phyloP scores from a whole-genome alignment of 2,113 vertebrate genomes.

The Sander lucioperca region DNA sequence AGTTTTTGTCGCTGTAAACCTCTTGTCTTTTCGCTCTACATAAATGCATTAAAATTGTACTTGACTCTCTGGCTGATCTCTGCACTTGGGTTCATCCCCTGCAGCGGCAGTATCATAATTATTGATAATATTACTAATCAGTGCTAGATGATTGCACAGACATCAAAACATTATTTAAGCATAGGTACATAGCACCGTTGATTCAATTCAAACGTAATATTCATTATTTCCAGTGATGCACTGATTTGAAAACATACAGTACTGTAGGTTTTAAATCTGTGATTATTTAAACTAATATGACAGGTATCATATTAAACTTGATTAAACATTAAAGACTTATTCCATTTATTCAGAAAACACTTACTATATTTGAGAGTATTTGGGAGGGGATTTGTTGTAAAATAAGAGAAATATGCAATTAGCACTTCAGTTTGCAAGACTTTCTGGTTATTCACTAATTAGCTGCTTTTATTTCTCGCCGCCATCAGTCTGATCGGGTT shows the following conservation, averaged over 20 bases:
- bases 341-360: neutral
- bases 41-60: neutral
- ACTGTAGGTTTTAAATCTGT: neutral
- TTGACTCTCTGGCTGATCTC: constrained; percentile 4
- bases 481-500: constrained; percentile 44
- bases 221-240: neutral
- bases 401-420: no score
- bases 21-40: neutral
- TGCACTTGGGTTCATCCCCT: neutral
- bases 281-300: neutral
- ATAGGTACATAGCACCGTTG: neutral
- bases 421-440: neutral
- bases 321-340: neutral
- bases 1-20: neutral
- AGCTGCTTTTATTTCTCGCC: constrained; percentile 28
- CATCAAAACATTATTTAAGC: constrained; percentile 14
- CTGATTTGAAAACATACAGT: neutral
- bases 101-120: neutral
- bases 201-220: neutral
- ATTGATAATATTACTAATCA: constrained; percentile 18
- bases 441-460: constrained; percentile 49
- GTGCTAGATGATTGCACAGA: neutral
- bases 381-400: neutral
- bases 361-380: neutral
- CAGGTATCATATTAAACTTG: neutral